phyloP scores from a whole-genome alignment of 2,888 invertebrate genomes.

The Furcula furcula region DNA sequence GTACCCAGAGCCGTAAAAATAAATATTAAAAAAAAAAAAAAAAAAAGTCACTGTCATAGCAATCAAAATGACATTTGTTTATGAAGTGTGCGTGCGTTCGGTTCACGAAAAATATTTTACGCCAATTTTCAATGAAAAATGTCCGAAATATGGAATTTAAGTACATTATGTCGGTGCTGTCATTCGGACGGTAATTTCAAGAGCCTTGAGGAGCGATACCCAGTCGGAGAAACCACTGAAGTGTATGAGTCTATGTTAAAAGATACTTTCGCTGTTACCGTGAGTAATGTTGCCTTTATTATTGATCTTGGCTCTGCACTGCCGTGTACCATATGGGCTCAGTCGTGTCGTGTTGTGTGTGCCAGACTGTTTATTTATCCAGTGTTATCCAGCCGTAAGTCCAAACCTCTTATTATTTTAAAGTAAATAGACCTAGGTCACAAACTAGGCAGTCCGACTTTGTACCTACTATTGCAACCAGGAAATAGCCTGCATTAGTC shows the following conservation, averaged over 20 bases:
- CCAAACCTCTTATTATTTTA: not conserved
- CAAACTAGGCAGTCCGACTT: too few species aligned
- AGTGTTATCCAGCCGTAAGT: too few species aligned
- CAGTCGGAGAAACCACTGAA: conserved; percentile 37
- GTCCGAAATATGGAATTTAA: conserved; percentile 39
- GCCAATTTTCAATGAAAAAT: conserved; percentile 26
- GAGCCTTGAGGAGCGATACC: conserved; percentile 33
- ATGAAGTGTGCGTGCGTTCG: too few species aligned
- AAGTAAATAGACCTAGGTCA: not conserved
- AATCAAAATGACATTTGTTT: too few species aligned
- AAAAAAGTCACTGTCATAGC: too few species aligned
- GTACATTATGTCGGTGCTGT: conserved; percentile 63
- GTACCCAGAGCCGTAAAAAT: too few species aligned
- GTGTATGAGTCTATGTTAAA: conserved; percentile 46
- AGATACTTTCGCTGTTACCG: conserved; percentile 50
- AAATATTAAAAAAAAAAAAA: too few species aligned
- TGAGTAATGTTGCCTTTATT: conserved; percentile 43
- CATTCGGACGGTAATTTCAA: conserved; percentile 52
- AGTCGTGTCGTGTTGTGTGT: too few species aligned
- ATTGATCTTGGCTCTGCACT: not conserved
- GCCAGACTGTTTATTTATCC: too few species aligned
- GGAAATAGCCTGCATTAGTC: too few species aligned
- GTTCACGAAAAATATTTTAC: too few species aligned
- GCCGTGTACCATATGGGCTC: not conserved
- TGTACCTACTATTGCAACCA: too few species aligned